Evolutionary conservation across 1,140 invertebrate genomes (phyloP).

Genomic region (Idris sp.): DNA sequence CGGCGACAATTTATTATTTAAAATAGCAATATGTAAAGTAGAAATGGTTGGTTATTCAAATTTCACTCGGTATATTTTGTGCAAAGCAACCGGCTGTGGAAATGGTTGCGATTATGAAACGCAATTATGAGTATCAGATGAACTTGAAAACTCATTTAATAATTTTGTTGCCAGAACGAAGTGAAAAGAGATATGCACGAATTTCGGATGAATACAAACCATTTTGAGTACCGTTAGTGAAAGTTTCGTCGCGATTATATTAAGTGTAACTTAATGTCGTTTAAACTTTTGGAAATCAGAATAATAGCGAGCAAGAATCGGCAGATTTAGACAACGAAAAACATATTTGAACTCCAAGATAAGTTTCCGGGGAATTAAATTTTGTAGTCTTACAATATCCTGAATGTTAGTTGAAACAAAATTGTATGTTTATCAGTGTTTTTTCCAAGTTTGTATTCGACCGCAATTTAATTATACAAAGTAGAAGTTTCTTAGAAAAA

Average conservation of each 20-base stretch:
- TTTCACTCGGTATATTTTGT: background rate
- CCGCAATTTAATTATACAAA: too few species aligned
- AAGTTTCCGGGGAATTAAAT: background rate
- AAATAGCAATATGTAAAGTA: slow-evolving; percentile 14
- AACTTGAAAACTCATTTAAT: slow-evolving; percentile 31
- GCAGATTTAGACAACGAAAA: background rate
- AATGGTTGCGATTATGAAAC: slow-evolving; percentile 16
- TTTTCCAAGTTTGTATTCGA: too few species aligned
- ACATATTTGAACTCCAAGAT: slow-evolving; percentile 1
- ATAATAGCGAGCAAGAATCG: slow-evolving; percentile 17
- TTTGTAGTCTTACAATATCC: too few species aligned
- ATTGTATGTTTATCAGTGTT: too few species aligned
- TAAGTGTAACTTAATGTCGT: slow-evolving; percentile 27
- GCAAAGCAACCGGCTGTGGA: background rate
- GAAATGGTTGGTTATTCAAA: slow-evolving; percentile 19
- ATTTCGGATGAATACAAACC: slow-evolving; percentile 36
- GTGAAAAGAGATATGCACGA: slow-evolving; percentile 15
- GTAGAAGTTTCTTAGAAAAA: too few species aligned
- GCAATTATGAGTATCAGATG: slow-evolving; percentile 27
- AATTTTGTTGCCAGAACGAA: slow-evolving; percentile 16
- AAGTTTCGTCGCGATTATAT: slow-evolving; percentile 26
- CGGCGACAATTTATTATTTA: slow-evolving; percentile 8
- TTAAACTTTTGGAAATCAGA: slow-evolving; percentile 27
- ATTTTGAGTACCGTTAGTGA: background rate
- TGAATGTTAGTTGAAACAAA: too few species aligned